Base-by-base conservation (phyloP, 2,113 vertebrate genomes). In the Odobenus rosmarus region DNA sequence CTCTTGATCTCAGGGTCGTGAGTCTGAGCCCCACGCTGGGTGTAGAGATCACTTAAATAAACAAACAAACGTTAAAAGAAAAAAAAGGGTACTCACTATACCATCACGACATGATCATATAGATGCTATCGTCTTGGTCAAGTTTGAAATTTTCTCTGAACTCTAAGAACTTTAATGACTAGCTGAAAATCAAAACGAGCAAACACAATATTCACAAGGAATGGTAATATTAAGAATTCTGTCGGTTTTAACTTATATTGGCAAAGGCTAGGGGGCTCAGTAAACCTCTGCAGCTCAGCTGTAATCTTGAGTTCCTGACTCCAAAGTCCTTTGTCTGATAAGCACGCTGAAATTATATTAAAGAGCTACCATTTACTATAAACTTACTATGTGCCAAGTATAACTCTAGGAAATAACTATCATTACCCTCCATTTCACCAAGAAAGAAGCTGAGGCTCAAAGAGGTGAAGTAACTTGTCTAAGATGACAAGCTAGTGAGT, bases 91-190 rank as follows among this genome's bases (percentile, higher is more conserved):
- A 83, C 28, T 90, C 57, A 55, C 19, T 72, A 28, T 33, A 21
- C n/a, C 36, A 76, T 23, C 33, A 67, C 46, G 46, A 46, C 46
- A 46, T 1, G 46, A 8, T 46, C 46, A 46, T 7, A 95, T 82
- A 92, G 62, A 71, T 62, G 82, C 5, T n/a, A 57, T 4, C 61
- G 23, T 39, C 74, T 81, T 95, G 51, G 26, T 92, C 49, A 95
- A 82, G 10, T 90, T 55, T 69, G 36, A 97, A 95, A 96, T 80
- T 92, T 19, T 90, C 76, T 91, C 74, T 71, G 33, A 96, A 88
- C 18, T 84, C n/a, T 85, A 88, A 96, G 15, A 77, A 80, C 49
- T 85, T 72, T 85, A 21, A 77, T 53, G 71, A 64, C 77, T 42
- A 71, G 76, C 23, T 97, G 46, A 94, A 95, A 96, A 96, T 28